Percentiles rank a stretch among this genome's conserved stretches.
These are phyloP conservation scores for Meteorus cinctellus DNA, from an alignment of 2,888 invertebrate species.

Conservation along the genomic window DNA sequence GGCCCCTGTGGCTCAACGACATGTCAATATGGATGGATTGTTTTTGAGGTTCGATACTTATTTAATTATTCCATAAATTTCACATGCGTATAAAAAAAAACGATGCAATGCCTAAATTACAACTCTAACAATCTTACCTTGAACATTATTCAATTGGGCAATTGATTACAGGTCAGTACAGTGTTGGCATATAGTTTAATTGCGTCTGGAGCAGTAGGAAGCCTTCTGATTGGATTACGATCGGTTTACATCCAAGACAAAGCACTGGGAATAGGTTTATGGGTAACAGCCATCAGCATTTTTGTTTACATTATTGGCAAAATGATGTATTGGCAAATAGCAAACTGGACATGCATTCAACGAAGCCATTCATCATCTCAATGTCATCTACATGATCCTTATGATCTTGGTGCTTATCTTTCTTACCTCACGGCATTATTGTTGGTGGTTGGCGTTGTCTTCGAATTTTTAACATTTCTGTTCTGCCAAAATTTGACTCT, in stretches of 20 bases:
- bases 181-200: slow-evolving; percentile 71
- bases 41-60: slow-evolving; percentile 68
- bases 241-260: slow-evolving; percentile 78
- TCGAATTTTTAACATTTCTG: slow-evolving; percentile 74
- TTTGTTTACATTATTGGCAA: slow-evolving; percentile 79
- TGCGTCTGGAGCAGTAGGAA: slow-evolving; percentile 74
- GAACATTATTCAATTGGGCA: background rate
- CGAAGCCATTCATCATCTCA: slow-evolving; percentile 71
- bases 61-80: background rate
- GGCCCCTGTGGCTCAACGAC: slow-evolving; percentile 76
- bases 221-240: slow-evolving; percentile 76
- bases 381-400: slow-evolving; percentile 74
- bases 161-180: slow-evolving; percentile 69
- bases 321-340: slow-evolving; percentile 77
- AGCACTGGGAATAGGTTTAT: slow-evolving; percentile 77
- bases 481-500: slow-evolving; percentile 72
- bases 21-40: slow-evolving; percentile 75
- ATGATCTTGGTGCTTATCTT: slow-evolving; percentile 73
- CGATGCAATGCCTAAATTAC: background rate
- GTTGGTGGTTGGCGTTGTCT: slow-evolving; percentile 71
- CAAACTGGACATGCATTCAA: slow-evolving; percentile 74
- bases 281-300: slow-evolving; percentile 75
- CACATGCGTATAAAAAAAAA: background rate
- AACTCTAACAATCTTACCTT: background rate
- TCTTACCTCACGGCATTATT: slow-evolving; percentile 74